Evolutionary conservation across 2,888 invertebrate genomes (phyloP).

Genomic region (Prosopocoilus inquinatus): DNA sequence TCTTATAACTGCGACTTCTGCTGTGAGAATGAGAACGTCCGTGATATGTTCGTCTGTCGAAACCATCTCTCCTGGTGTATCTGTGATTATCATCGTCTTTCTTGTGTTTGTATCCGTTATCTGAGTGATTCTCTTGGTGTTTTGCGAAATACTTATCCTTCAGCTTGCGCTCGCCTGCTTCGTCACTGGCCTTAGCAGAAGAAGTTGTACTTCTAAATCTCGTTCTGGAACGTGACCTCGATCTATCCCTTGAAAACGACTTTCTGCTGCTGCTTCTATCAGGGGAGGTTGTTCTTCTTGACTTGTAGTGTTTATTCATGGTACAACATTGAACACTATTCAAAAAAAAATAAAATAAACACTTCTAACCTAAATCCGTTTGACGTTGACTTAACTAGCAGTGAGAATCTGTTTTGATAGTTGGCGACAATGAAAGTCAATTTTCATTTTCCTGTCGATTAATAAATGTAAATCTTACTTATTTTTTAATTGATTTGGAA

Average conservation of each 20-base stretch:
- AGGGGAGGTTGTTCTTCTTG: too few species aligned
- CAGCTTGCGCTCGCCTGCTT: not conserved
- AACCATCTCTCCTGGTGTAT: not conserved
- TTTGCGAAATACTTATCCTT: constrained; percentile 6
- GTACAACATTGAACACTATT: too few species aligned
- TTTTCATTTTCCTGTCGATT: too few species aligned
- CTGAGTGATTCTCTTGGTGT: constrained; percentile 4
- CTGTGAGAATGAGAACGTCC: not conserved
- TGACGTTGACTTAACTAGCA: too few species aligned
- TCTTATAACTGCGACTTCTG: constrained; percentile 7
- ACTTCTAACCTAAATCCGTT: too few species aligned
- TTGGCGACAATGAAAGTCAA: too few species aligned
- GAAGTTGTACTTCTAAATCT: not conserved
- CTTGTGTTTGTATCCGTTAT: constrained; percentile 1
- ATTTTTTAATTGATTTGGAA: too few species aligned
- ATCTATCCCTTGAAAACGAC: constrained; percentile 2
- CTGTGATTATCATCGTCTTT: not conserved
- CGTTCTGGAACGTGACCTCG: constrained; percentile 14
- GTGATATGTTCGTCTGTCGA: constrained; percentile 10
- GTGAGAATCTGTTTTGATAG: too few species aligned
- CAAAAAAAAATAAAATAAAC: too few species aligned
- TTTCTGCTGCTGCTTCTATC: too few species aligned
- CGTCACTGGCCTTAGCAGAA: not conserved
- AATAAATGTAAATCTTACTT: too few species aligned
- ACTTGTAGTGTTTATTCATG: too few species aligned